Base-by-base conservation (phyloP, 2,888 invertebrate genomes). In the Noctua fimbriata region DNA sequence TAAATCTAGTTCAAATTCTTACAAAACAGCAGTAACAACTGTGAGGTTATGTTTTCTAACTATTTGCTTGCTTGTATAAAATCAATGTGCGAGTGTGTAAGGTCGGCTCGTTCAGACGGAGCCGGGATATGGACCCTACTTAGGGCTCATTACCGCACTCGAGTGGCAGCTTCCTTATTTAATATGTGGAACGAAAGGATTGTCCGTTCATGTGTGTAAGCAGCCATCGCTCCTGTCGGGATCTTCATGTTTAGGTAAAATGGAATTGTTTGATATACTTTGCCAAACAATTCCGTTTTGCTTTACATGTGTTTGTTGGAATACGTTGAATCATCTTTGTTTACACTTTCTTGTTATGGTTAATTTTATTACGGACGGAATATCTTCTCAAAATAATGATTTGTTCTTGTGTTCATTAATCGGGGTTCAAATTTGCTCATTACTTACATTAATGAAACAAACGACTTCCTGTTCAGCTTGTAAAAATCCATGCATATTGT, bases 151-250 rank as follows among this genome's bases (percentile, higher is more conserved):
- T 90, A 84, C 88, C 85, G 81, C 89, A 84, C 83, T 86, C 82
- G 73, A 87, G 84, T 83, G 83, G 80, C 70, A 79, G 83, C 82
- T 88, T 84, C 90, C 89, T 90, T 87, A 84, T 89, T 88, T 82
- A 90, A 89, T 89, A 87, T 87, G 90, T 88, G 82, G 71, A 87
- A 89, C 82, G 89, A 89, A 88, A 82, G 88, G 89, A 86, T 84
- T 84, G 82, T 60, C 69, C 86, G 76, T 73, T 88, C 89, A 84
- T 79, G 89, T 81, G 83, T 88, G 86, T 87, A 82, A 84, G 79
- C 76, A 84, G 79, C 71, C 81, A 69, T 77, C 73, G 76, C 52
- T 70, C 76, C 80, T 72, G 63, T 78, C 60, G 73, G 84, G 77
- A 82, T 84, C 79, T 71, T 71, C 84, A 76, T 88, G 78, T 83